Conservation (phyloP, 2,797 vertebrate genomes). For the Ataeniobius toweri region DNA sequence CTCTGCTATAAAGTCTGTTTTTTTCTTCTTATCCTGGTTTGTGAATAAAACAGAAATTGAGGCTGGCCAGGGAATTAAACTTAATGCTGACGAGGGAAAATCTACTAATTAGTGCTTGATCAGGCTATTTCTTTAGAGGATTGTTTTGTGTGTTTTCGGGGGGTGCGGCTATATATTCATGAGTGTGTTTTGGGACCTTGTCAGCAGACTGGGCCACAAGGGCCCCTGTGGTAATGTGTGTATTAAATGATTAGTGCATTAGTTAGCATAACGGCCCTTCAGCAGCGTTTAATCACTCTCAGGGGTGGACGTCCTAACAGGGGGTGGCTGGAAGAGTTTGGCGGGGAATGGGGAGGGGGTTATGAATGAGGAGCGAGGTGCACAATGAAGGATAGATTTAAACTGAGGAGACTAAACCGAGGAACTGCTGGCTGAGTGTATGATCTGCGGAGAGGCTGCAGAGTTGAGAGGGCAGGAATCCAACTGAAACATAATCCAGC, state of each 20-base stretch:
- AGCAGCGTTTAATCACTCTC: slow-evolving; percentile 84
- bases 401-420: slow-evolving; percentile 45
- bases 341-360: slow-evolving; percentile 9
- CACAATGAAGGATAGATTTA: slow-evolving; percentile 38
- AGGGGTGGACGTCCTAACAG: slow-evolving; percentile 79
- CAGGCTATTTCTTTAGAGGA: slow-evolving; percentile 67
- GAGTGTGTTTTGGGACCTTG: slow-evolving; percentile 80
- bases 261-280: slow-evolving; percentile 82
- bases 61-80: slow-evolving; percentile 68
- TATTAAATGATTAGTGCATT: slow-evolving; percentile 85
- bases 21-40: slow-evolving; percentile 47
- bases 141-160: slow-evolving; percentile 55
- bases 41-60: slow-evolving; percentile 67
- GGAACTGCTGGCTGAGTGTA: slow-evolving; percentile 58
- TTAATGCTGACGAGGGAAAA: slow-evolving; percentile 63
- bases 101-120: slow-evolving; percentile 78
- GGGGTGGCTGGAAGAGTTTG: slow-evolving; percentile 55
- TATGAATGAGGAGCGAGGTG: slow-evolving; percentile 29
- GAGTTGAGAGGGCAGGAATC: slow-evolving; percentile 60
- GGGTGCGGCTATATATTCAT: slow-evolving; percentile 49
- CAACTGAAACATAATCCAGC: slow-evolving; percentile 74
- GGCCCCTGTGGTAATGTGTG: slow-evolving; percentile 83
- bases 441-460: slow-evolving; percentile 56
- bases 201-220: slow-evolving; percentile 78
- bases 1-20: slow-evolving; percentile 55